Evolutionary conservation across 2,888 invertebrate genomes (phyloP), one percentile per base, ranked within the genome.

Genomic region (Apotomis capreana): DNA sequence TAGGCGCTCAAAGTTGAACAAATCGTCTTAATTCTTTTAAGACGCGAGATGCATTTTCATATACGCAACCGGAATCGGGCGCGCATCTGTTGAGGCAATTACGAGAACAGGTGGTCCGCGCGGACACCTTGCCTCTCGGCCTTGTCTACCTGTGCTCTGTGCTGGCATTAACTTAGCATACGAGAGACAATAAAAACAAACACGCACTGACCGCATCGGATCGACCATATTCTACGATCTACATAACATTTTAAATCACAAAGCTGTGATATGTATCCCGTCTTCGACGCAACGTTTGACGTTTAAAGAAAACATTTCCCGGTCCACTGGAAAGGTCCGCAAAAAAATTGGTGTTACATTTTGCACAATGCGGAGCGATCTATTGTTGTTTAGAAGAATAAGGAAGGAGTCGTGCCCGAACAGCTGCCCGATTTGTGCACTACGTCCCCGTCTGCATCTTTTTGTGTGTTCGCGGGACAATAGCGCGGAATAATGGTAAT

Each of bases 351-450:
- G 83, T 83, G 92, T 85, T 88, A 91, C 89, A 89, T 90, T 92
- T 92, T 90, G 92, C 92, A 92, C 93, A 92, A 91, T 89, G 81
- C 82, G 79, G 79, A 79, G 74, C 76, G 80, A 80, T 80, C 82
- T 77, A 89, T 91, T 92, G 89, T 92, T 90, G 85, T 84, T 82
- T 73, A 80, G 83, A 83, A 83, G 85, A 88, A 89, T 87, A 87
- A 90, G 90, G 89, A 89, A 89, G 89, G 88, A 84, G 86, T 68
- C 67, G 65, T 60, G 83, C 77, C 74, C 78, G 84, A 85, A 87
- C 93, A 93, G 93, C 93, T 93, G 93, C 92, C 86, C 84, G 89
- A 88, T 89, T 90, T 90, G 90, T 91, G 91, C 91, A 91, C 85
- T 86, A 81, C 87, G 88, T 88, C 89, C 90, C 91, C 89, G 90